These are phyloP conservation scores for Alectura lathami DNA, from an alignment of 2,113 vertebrate species.

Conservation along the genomic window DNA sequence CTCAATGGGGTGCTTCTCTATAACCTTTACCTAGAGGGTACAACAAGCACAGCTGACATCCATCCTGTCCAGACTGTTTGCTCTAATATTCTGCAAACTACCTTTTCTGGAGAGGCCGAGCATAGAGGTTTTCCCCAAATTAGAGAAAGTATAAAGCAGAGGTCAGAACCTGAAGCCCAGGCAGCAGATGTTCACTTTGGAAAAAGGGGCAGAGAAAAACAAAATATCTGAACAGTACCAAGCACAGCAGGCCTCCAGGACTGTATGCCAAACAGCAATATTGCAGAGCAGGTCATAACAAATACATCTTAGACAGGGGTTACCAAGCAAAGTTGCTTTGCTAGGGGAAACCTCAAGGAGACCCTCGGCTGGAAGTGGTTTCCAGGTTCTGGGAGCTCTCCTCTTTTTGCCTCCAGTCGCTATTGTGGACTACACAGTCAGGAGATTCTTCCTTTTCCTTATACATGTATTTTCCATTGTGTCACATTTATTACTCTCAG, in stretches of 20 bases:
- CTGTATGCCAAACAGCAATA: accelerated
- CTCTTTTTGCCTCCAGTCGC: too few relatives aligned
- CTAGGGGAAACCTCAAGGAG: background rate
- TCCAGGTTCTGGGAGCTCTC: too few relatives aligned
- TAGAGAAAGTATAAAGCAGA: background rate
- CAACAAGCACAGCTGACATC: accelerated
- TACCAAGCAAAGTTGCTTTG: background rate
- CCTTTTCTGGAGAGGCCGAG: background rate
- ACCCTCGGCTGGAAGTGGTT: background rate
- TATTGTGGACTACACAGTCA: too few relatives aligned
- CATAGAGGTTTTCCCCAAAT: background rate
- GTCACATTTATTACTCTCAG: too few relatives aligned
- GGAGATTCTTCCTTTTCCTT: too few relatives aligned
- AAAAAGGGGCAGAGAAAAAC: background rate
- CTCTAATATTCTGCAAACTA: background rate
- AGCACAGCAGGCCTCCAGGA: background rate
- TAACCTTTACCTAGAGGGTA: background rate
- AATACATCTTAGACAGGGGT: background rate
- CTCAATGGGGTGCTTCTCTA: background rate
- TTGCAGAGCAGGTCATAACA: background rate
- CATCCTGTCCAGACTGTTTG: background rate
- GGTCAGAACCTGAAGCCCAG: background rate
- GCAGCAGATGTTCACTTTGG: background rate
- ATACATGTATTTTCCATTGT: too few relatives aligned
- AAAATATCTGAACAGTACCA: background rate